Evolutionary conservation across 2,888 invertebrate genomes (phyloP), one percentile per base, ranked within the genome.

Genomic region (Pollenia amentaria): DNA sequence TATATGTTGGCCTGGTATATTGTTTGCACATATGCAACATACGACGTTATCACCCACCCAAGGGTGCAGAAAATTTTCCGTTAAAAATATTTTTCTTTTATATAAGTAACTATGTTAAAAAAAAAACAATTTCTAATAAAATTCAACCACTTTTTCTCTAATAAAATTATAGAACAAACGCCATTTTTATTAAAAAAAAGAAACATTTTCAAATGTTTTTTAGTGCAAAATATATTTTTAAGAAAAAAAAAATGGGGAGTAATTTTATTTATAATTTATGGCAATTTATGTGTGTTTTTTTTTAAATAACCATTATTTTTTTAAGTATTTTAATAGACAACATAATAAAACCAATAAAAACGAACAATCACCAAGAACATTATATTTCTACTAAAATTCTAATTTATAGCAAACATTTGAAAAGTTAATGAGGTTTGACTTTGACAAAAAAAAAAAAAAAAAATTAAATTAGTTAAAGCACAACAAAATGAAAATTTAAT

Each of bases 361-460:
- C 65, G 60, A 64, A 65, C 46, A 78, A 57, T 64, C 53, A 64
- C 16, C 64, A 77, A 60, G 46, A 42, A 72, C 53, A 48, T 48
- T 65, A 62, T 46, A 55, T 70, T 64, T 21, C 12, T 42, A 70
- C 18, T 29, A 29, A 44, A 79, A 75, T 83, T 77, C 60, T 81
- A 83, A 88, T 84, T 77, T 86, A 76, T 65, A 40, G 40, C 79
- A 55, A 79, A 89, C 89, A 88, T 89, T 90, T 89, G 64, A 88
- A 88, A 90, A 91, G 89, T 91, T 91, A 91, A 91, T 90, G 91
- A 90, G 88, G 90, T 91, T 89, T 91, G 90, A 91, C 91, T 91
- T 40, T 40, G 16, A 0, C 3, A 42, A n/a, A 18, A n/a, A 44
- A 40, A 70, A 80, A 73, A 60, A 69, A n/a, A 72, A 64, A 18